A percentile compares a stretch with the other conserved stretches of the same genome.
These are phyloP conservation scores for Chrysolina oricalcia DNA, from an alignment of 2,888 invertebrate species.

Conservation along the genomic window DNA sequence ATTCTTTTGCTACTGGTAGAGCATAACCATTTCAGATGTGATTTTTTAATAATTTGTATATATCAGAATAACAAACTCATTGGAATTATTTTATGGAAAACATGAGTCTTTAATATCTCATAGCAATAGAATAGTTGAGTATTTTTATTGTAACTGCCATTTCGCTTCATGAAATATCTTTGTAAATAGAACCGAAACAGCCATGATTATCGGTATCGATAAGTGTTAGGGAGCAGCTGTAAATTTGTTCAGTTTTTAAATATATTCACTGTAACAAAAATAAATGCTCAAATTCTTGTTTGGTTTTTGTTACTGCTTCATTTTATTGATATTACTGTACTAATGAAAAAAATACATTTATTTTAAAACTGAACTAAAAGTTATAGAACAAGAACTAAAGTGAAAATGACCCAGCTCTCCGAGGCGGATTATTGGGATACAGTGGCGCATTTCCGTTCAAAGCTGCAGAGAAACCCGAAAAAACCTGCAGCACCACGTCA, in stretches of 20 bases:
- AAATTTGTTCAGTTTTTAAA: constrained; percentile 10
- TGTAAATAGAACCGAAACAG: constrained; percentile 36
- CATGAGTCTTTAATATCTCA: not conserved
- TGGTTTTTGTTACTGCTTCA: not conserved
- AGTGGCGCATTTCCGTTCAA: too few relatives aligned
- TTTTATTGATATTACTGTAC: not conserved
- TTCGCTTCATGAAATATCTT: constrained; percentile 33
- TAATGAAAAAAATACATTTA: too few relatives aligned
- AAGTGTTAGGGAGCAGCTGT: constrained; percentile 11
- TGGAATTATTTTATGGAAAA: constrained; percentile 6
- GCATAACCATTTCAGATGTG: not conserved
- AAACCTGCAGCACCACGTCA: too few relatives aligned
- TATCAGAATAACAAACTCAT: not conserved
- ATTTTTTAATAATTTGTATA: not conserved
- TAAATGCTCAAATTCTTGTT: not conserved
- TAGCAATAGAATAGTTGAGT: constrained; percentile 21
- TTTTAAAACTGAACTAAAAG: too few relatives aligned
- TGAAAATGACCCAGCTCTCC: too few relatives aligned
- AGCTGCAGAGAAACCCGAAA: too few relatives aligned
- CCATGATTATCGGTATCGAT: not conserved
- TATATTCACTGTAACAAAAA: constrained; percentile 9
- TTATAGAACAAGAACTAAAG: too few relatives aligned
- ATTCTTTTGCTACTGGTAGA: not conserved
- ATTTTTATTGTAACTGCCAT: constrained; percentile 19
- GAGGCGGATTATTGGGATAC: too few relatives aligned